These are phyloP conservation scores for Eupeodes luniger DNA, from an alignment of 2,888 invertebrate species.

Conservation along the genomic window DNA sequence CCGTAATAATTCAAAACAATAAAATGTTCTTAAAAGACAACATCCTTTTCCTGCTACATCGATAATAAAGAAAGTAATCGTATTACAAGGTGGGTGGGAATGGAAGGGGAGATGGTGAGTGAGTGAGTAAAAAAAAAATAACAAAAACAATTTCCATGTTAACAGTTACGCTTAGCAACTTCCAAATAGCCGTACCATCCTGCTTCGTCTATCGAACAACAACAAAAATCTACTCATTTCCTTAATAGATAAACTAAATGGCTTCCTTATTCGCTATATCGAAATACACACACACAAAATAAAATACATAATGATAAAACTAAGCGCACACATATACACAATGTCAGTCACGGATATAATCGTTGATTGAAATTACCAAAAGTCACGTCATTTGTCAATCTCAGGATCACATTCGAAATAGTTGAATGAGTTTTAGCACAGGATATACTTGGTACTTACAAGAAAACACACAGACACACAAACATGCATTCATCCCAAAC, in stretches of 20 bases:
- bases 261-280: slow-evolving; percentile 54
- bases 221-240: slow-evolving; percentile 44
- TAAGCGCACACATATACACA: slow-evolving; percentile 14
- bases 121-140: not conserved
- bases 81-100: not conserved
- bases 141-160: slow-evolving; percentile 37
- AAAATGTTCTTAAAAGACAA: not conserved
- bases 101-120: too few relatives aligned
- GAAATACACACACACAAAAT: not conserved
- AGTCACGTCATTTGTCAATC: slow-evolving; percentile 77
- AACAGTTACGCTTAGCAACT: slow-evolving; percentile 54
- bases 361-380: slow-evolving; percentile 73
- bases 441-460: slow-evolving; percentile 26
- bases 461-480: not conserved
- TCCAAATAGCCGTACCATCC: slow-evolving; percentile 55
- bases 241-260: slow-evolving; percentile 61
- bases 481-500: slow-evolving; percentile 39
- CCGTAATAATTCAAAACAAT: not conserved
- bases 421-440: slow-evolving; percentile 58
- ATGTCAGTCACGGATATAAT: slow-evolving; percentile 56
- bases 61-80: slow-evolving; percentile 24
- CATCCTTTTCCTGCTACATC: slow-evolving; percentile 26
- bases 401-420: slow-evolving; percentile 68
- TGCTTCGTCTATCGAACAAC: slow-evolving; percentile 1
- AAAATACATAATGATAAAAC: slow-evolving; percentile 21